phyloP scores from a whole-genome alignment of 1,140 invertebrate species.

The Lerema accius region DNA sequence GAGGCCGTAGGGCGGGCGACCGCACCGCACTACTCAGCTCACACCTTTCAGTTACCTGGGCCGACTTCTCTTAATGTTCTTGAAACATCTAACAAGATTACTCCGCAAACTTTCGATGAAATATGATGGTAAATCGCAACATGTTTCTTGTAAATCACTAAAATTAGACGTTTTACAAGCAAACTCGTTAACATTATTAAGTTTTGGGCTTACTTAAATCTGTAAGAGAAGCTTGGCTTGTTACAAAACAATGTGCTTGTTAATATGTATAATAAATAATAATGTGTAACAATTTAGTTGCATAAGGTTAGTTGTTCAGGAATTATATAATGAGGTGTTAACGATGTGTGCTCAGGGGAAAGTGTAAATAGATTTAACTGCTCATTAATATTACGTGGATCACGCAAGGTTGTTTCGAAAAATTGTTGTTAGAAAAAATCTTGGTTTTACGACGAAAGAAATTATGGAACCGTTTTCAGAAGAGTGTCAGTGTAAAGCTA shows the following conservation, averaged over 20 bases:
- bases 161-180: conserved; percentile 10
- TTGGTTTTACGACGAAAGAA: no score
- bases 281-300: neutral
- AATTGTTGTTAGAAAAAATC: no score
- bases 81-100: conserved; percentile 32
- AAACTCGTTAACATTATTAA: conserved; percentile 4
- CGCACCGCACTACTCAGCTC: conserved; percentile 54
- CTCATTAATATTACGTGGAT: neutral
- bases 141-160: conserved; percentile 10
- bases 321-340: neutral
- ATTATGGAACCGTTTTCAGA: no score
- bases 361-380: neutral
- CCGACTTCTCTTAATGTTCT: conserved; percentile 42
- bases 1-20: conserved; percentile 53
- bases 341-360: neutral
- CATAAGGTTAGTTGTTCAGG: neutral
- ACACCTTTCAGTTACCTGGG: conserved; percentile 65
- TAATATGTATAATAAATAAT: no score
- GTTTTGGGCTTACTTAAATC: neutral
- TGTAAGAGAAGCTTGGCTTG: neutral
- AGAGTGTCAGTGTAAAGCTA: no score
- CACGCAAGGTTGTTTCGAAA: neutral
- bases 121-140: conserved; percentile 19
- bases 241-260: no score
- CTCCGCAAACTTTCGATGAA: conserved; percentile 18